Evolutionary conservation across 2,888 invertebrate species (phyloP), one percentile per base, ranked within the genome.

Genomic region (Trypoxylon attenuatum): DNA sequence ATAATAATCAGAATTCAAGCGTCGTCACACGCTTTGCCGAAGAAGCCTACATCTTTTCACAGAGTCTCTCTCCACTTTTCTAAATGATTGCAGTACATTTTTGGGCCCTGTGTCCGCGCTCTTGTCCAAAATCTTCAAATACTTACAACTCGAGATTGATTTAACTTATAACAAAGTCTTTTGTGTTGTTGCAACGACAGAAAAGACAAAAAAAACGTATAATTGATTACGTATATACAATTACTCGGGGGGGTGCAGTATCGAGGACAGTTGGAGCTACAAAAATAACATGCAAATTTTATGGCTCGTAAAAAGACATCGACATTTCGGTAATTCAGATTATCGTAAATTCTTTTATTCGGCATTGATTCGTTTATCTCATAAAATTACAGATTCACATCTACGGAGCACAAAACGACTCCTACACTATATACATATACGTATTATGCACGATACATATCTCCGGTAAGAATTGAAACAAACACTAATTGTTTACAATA

Each of bases 361-460:
- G 21, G n/a, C 42, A 42, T 42, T 51, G 59, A 23, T 38, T 61
- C 42, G 49, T 57, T 64, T 42, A 42, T 16, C 39, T 45, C 54
- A 15, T 49, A 29, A n/a, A n/a, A n/a, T n/a, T n/a, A n/a, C n/a
- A n/a, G n/a, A n/a, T n/a, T n/a, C n/a, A n/a, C 41, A 64, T 58
- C 27, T 53, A 49, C 43, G 50, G 41, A 39, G 53, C 58, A 62
- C 49, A 52, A 64, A 42, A 41, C 39, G 56, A 65, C 41, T 61
- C 53, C n/a, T n/a, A n/a, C n/a, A n/a, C n/a, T n/a, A n/a, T n/a
- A n/a, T n/a, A n/a, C n/a, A n/a, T n/a, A 25, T 49, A 64, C 13
- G 50, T 56, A 60, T 63, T 62, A 58, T 58, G 61, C 58, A 58
- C 49, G 66, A 75, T 65, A 69, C 67, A 67, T 76, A 51, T 70